Conservation (phyloP, 2,888 invertebrate species). For the Polymixis lichenea region DNA sequence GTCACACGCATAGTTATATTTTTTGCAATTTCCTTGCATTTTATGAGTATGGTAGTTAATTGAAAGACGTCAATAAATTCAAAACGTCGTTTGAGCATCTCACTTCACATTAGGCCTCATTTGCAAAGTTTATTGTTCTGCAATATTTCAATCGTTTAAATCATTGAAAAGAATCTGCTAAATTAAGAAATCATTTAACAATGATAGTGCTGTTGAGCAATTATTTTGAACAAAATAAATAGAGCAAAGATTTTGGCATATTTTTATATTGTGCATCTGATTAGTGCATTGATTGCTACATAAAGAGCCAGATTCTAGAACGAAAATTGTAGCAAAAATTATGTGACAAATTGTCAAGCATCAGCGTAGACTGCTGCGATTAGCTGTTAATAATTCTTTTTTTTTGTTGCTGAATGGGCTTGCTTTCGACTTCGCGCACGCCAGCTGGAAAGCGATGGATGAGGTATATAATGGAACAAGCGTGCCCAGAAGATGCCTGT, state of each 20-base stretch:
- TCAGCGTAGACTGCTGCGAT: neutral
- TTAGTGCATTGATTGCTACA: neutral
- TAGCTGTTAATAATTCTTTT: neutral
- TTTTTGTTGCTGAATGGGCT: neutral
- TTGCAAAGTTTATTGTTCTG: neutral
- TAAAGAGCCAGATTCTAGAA: neutral
- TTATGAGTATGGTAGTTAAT: neutral
- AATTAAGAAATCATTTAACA: constrained; percentile 19
- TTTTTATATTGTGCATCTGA: constrained; percentile 3
- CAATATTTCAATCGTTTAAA: neutral
- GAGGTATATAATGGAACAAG: too few species aligned
- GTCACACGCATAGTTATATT: neutral
- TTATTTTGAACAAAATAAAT: constrained; percentile 31
- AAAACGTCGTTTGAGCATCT: constrained; percentile 31
- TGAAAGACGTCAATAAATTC: constrained; percentile 7
- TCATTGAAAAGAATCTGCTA: neutral
- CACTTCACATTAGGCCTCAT: constrained; percentile 34
- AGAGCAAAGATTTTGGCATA: constrained; percentile 35
- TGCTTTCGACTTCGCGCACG: too few species aligned
- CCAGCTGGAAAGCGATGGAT: too few species aligned
- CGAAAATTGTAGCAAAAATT: neutral
- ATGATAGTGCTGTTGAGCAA: constrained; percentile 43
- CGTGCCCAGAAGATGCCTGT: too few species aligned
- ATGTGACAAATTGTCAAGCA: neutral
- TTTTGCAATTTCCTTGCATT: neutral